Evolutionary conservation across 2,888 invertebrate species (phyloP).

Genomic region (Morpho achilles): DNA sequence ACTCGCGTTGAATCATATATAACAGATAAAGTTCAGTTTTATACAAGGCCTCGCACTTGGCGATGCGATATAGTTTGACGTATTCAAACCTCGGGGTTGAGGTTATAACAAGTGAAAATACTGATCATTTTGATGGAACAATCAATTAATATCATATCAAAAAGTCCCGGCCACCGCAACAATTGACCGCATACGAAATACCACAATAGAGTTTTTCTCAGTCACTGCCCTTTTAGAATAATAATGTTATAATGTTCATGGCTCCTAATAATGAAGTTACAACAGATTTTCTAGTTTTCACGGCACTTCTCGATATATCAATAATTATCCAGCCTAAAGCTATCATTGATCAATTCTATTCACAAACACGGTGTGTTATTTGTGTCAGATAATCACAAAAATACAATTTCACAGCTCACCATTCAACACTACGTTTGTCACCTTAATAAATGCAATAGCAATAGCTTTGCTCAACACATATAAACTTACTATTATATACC

Average conservation of each 20-base stretch:
- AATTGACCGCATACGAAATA: constrained; percentile 35
- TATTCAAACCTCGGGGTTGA: constrained; percentile 63
- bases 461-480: constrained; percentile 24
- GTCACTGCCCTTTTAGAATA: constrained; percentile 50
- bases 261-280: constrained; percentile 36
- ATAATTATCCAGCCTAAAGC: constrained; percentile 14
- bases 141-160: constrained; percentile 46
- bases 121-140: constrained; percentile 46
- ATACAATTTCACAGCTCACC: constrained; percentile 30
- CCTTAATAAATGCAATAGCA: constrained; percentile 34
- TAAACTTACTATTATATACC: constrained; percentile 24
- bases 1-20: constrained; percentile 79
- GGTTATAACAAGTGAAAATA: constrained; percentile 68
- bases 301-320: constrained; percentile 14
- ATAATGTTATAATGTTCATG: constrained; percentile 42
- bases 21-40: constrained; percentile 57
- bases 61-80: constrained; percentile 56
- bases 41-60: constrained; percentile 54
- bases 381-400: constrained; percentile 24
- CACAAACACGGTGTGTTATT: constrained; percentile 11
- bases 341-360: constrained; percentile 2
- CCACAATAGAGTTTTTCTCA: constrained; percentile 37
- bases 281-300: constrained; percentile 21
- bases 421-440: constrained; percentile 31
- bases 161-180: constrained; percentile 32